Evolutionary conservation across 1,140 invertebrate species (phyloP).

Genomic region (Drosophila subobscura): DNA sequence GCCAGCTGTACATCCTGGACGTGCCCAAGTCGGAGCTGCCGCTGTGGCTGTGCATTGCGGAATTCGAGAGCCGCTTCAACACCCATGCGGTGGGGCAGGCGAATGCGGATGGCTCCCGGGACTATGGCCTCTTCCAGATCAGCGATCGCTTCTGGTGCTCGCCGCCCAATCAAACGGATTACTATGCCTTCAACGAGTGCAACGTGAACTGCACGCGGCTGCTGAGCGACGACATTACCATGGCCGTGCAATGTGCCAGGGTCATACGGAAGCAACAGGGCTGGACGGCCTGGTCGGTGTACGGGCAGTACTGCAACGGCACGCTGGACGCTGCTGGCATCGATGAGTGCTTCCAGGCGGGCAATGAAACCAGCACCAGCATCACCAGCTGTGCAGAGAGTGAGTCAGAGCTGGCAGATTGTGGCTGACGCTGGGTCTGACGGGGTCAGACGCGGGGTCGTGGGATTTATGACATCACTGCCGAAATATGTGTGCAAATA

Average conservation of each 20-base stretch:
- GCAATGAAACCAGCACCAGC: slow-evolving; percentile 13
- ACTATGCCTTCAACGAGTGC: slow-evolving; percentile 70
- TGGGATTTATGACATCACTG: slow-evolving; percentile 55
- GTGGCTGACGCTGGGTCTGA: neutral
- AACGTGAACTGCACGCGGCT: slow-evolving; percentile 72
- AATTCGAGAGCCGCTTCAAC: slow-evolving; percentile 75
- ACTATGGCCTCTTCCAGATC: slow-evolving; percentile 83
- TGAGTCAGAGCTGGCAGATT: slow-evolving; percentile 3
- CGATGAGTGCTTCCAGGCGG: slow-evolving; percentile 62
- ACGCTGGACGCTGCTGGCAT: slow-evolving; percentile 45
- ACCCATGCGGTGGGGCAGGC: slow-evolving; percentile 62
- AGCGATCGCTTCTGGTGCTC: slow-evolving; percentile 80
- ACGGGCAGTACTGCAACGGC: slow-evolving; percentile 84
- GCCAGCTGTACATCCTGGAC: slow-evolving; percentile 69
- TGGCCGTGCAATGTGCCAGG: slow-evolving; percentile 66
- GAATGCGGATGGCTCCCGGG: slow-evolving; percentile 71
- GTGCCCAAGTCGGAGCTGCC: slow-evolving; percentile 68
- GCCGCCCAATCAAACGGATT: slow-evolving; percentile 55
- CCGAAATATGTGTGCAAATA: slow-evolving; percentile 51
- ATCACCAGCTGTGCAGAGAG: too few species aligned
- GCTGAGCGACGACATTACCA: slow-evolving; percentile 73
- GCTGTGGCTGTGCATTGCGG: slow-evolving; percentile 70
- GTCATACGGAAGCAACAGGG: slow-evolving; percentile 84
- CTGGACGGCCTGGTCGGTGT: slow-evolving; percentile 89
- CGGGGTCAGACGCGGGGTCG: slow-evolving; percentile 32